Conservation (phyloP, 2,888 invertebrate genomes). For the Parasteatoda lunata region DNA sequence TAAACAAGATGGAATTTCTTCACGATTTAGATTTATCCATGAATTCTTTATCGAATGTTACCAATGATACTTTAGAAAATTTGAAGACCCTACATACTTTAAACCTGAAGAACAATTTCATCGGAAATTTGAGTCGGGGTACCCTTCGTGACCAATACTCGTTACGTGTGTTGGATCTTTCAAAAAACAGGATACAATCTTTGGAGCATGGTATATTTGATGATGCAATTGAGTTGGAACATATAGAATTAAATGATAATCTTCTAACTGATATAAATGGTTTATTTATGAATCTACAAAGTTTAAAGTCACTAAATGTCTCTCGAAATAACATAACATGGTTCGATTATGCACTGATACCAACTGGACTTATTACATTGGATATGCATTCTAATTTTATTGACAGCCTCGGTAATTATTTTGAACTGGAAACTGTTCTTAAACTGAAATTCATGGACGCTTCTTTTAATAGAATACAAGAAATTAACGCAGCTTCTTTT, state of each 20-base stretch:
- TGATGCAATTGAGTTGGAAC: constrained; percentile 83
- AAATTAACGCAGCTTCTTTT: constrained; percentile 85
- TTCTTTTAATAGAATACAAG: constrained; percentile 89
- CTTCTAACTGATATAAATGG: constrained; percentile 86
- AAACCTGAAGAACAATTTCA: constrained; percentile 90
- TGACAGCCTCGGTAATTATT: constrained; percentile 86
- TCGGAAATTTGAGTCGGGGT: constrained; percentile 86
- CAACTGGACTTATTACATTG: constrained; percentile 87
- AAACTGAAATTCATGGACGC: constrained; percentile 89
- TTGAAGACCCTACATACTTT: constrained; percentile 90
- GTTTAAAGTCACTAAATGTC: constrained; percentile 90
- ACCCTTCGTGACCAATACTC: constrained; percentile 85
- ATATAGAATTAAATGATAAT: constrained; percentile 90
- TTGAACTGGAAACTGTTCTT: constrained; percentile 86
- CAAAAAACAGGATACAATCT: constrained; percentile 85
- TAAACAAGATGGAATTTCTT: constrained; percentile 88
- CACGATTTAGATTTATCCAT: constrained; percentile 92
- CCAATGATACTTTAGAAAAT: constrained; percentile 87
- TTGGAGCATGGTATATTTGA: constrained; percentile 89
- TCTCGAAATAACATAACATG: constrained; percentile 91
- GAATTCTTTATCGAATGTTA: constrained; percentile 87
- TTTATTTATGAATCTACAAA: constrained; percentile 87
- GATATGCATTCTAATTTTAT: constrained; percentile 92
- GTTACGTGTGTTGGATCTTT: constrained; percentile 84
- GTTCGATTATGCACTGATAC: constrained; percentile 91